These are phyloP conservation scores for Myrmophylax atrothorax DNA, from an alignment of 2,113 vertebrate genomes.

Conservation along the genomic window DNA sequence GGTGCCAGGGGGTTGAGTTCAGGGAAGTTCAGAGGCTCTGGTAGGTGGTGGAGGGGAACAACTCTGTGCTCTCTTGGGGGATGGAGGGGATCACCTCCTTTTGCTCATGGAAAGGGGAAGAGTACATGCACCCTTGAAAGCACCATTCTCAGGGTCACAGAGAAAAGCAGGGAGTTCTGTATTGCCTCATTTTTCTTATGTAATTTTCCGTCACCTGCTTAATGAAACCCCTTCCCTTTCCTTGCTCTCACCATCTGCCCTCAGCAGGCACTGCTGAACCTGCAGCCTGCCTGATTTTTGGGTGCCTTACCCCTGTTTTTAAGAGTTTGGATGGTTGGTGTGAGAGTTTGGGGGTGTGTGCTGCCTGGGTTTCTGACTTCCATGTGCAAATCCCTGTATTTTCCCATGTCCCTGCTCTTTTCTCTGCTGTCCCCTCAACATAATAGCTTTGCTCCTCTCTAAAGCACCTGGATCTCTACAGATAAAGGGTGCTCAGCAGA, in stretches of 20 bases:
- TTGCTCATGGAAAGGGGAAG: not conserved
- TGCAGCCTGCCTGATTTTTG: not conserved
- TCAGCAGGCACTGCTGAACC: fast-evolving
- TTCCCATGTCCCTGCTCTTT: not conserved
- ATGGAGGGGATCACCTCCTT: not conserved
- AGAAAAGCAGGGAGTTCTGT: not conserved
- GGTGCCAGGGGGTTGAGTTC: not conserved
- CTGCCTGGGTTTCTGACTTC: not conserved
- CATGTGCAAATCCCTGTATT: not conserved
- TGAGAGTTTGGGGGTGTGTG: not conserved
- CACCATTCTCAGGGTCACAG: fast-evolving
- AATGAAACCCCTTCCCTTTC: not conserved
- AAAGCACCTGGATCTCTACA: constrained; percentile 42
- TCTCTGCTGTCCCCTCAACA: not conserved
- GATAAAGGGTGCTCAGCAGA: constrained; percentile 55
- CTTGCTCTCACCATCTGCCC: not conserved
- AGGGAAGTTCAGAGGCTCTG: not conserved
- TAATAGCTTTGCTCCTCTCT: constrained; percentile 51
- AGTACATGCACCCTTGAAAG: not conserved
- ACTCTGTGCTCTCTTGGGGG: fast-evolving
- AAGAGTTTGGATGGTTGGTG: not conserved
- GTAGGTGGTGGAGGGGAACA: not conserved
- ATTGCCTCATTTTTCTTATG: not conserved
- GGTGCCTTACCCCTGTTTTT: not conserved
- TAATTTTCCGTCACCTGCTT: not conserved